phyloP scores from a whole-genome alignment of 2,888 invertebrate genomes.

The Caradrina kadenii region DNA sequence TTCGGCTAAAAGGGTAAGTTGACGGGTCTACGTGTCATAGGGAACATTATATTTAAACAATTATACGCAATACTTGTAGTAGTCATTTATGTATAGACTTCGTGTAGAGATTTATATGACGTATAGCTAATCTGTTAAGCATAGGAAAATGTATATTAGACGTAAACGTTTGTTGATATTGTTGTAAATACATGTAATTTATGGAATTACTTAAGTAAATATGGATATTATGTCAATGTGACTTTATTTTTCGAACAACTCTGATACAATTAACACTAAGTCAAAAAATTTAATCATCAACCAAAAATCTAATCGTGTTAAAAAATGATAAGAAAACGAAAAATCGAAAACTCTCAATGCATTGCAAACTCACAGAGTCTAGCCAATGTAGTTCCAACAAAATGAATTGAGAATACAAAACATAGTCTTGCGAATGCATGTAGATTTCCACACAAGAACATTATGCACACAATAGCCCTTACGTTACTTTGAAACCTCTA shows the following conservation, averaged over 20 bases:
- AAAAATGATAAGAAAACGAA: neutral
- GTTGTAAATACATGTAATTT: slow-evolving; percentile 84
- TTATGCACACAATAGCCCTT: slow-evolving; percentile 8
- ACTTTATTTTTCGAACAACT: slow-evolving; percentile 43
- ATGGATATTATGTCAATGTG: slow-evolving; percentile 66
- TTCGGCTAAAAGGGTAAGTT: slow-evolving; percentile 74
- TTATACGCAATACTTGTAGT: slow-evolving; percentile 64
- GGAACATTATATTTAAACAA: slow-evolving; percentile 71
- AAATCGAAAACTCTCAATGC: neutral
- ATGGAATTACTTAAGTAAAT: slow-evolving; percentile 76
- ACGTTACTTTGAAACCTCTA: slow-evolving; percentile 18
- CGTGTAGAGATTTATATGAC: slow-evolving; percentile 68
- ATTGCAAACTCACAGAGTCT: neutral
- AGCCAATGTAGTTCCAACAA: neutral
- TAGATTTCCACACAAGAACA: slow-evolving; percentile 12
- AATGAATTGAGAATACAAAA: neutral
- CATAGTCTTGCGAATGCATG: neutral
- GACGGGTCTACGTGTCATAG: slow-evolving; percentile 70
- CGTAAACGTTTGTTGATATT: slow-evolving; percentile 81
- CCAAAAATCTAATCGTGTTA: neutral
- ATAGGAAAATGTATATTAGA: slow-evolving; percentile 71
- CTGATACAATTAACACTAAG: neutral
- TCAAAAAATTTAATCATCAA: too few relatives aligned
- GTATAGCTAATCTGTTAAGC: slow-evolving; percentile 77
- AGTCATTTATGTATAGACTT: slow-evolving; percentile 65